Evolutionary conservation across 2,113 vertebrate species (phyloP).

Genomic region (Alligator mississippiensis): DNA sequence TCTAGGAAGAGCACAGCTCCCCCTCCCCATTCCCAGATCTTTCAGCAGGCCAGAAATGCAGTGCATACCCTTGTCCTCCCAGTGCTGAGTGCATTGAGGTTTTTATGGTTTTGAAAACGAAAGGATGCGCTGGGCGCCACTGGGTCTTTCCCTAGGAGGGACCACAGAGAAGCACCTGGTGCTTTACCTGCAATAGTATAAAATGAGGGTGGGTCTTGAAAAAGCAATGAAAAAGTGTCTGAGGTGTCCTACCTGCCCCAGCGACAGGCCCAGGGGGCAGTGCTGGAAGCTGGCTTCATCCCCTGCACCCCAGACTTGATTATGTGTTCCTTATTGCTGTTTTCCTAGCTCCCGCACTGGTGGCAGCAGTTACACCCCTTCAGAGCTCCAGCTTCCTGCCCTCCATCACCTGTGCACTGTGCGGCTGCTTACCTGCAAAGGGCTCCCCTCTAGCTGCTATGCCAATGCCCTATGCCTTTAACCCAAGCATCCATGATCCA

Average conservation of each 20-base stretch:
- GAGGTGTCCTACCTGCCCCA: background rate
- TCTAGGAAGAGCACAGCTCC: no score
- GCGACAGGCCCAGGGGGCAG: background rate
- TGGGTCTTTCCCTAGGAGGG: no score
- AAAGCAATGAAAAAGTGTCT: no score
- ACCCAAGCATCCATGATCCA: background rate
- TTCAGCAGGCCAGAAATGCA: background rate
- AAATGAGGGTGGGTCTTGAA: no score
- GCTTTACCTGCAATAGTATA: no score
- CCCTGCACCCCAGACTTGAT: background rate
- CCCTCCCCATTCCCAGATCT: no score
- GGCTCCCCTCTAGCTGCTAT: conserved; percentile 65
- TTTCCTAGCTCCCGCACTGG: background rate
- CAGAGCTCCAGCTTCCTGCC: background rate
- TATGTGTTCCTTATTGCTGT: background rate
- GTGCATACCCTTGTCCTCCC: background rate
- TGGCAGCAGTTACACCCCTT: background rate
- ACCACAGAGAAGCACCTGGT: no score
- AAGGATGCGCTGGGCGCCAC: no score
- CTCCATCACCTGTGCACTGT: background rate
- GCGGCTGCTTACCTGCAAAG: conserved; percentile 13
- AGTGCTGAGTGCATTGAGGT: background rate
- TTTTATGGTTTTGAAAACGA: background rate
- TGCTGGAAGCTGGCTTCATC: conserved; percentile 12
- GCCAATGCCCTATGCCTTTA: conserved; percentile 32